phyloP scores from a whole-genome alignment of 2,113 vertebrate species.

The Corynorhinus townsendii region DNA sequence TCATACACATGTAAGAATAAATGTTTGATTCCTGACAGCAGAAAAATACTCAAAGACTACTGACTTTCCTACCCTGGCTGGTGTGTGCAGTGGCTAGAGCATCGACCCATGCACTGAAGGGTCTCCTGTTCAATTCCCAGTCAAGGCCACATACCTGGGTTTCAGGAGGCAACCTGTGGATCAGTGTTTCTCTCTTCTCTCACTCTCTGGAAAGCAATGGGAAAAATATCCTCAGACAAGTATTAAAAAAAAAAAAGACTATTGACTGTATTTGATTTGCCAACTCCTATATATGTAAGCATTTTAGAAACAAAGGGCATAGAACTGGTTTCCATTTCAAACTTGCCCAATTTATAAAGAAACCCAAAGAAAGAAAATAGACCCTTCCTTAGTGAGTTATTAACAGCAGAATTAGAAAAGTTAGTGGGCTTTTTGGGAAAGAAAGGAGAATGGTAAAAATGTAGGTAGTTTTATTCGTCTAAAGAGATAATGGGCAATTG shows the following conservation, averaged over 20 bases:
- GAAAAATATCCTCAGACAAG: too few relatives aligned
- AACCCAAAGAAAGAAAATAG: neutral
- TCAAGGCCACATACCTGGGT: too few relatives aligned
- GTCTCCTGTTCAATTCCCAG: too few relatives aligned
- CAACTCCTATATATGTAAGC: neutral
- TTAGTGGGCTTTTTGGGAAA: neutral
- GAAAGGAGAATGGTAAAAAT: neutral
- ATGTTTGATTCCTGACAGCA: neutral
- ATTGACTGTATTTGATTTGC: slow-evolving; percentile 3
- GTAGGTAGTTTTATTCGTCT: neutral
- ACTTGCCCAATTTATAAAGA: neutral
- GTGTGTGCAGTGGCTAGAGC: too few relatives aligned
- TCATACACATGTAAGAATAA: neutral
- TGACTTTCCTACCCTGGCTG: neutral
- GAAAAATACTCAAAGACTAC: neutral
- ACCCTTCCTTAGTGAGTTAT: neutral
- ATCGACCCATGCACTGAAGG: too few relatives aligned
- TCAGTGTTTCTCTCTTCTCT: too few relatives aligned
- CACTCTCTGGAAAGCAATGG: too few relatives aligned
- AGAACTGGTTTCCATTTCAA: neutral
- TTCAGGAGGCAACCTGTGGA: too few relatives aligned
- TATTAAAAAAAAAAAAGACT: neutral
- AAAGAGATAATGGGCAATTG: neutral
- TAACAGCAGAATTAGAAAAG: neutral
- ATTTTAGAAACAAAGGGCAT: neutral